These are phyloP conservation scores for Hirtodrosophila alboralis DNA, from an alignment of 2,888 invertebrate species.

Conservation along the genomic window DNA sequence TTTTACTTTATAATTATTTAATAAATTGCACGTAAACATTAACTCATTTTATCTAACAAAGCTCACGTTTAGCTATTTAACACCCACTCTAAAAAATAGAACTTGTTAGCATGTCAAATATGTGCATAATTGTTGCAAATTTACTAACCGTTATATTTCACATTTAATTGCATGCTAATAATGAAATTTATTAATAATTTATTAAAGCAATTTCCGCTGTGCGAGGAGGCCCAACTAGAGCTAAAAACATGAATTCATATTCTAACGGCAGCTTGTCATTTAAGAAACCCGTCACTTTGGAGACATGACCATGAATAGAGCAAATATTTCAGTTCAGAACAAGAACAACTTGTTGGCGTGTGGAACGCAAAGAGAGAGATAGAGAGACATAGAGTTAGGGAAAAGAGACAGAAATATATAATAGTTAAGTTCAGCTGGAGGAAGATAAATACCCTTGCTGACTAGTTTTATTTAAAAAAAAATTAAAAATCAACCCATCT, in stretches of 20 bases:
- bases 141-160: slow-evolving; percentile 41
- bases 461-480: no score
- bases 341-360: slow-evolving; percentile 52
- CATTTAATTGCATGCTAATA: slow-evolving; percentile 58
- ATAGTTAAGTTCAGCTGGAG: no score
- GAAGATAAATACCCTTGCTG: no score
- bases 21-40: neutral
- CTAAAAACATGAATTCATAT: slow-evolving; percentile 49
- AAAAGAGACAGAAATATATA: no score
- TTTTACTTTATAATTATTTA: no score
- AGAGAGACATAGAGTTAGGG: neutral
- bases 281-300: slow-evolving; percentile 29
- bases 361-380: slow-evolving; percentile 8
- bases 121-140: slow-evolving; percentile 7
- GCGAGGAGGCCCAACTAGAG: slow-evolving; percentile 11
- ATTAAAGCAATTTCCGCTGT: slow-evolving; percentile 75
- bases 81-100: slow-evolving; percentile 4
- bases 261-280: slow-evolving; percentile 70
- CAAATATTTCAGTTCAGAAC: slow-evolving; percentile 1
- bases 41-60: neutral
- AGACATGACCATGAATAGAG: slow-evolving; percentile 46
- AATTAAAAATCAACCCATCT: no score
- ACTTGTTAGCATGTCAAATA: slow-evolving; percentile 16
- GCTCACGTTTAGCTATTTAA: neutral
- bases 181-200: slow-evolving; percentile 70